These are phyloP conservation scores for Triplophysa rosa DNA, from an alignment of 2,113 vertebrate species.

Conservation along the genomic window DNA sequence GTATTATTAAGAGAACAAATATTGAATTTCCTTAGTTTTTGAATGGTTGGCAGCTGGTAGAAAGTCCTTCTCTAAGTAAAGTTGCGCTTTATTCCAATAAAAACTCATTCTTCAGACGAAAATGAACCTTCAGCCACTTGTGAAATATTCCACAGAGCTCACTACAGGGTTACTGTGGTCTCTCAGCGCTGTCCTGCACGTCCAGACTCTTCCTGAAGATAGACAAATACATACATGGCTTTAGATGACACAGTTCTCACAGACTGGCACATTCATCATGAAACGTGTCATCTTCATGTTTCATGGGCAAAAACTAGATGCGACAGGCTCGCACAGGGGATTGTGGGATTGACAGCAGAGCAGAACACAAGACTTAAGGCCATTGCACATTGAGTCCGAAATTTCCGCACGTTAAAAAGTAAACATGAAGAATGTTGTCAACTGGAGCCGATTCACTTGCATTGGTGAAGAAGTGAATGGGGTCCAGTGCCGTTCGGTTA, in stretches of 20 bases:
- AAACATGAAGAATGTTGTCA: too few species aligned
- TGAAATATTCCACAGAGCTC: conserved; percentile 8
- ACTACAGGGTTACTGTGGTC: not conserved
- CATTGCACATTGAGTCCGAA: too few species aligned
- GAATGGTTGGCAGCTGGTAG: not conserved
- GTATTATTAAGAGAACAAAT: conserved; percentile 15
- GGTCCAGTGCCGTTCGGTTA: too few species aligned
- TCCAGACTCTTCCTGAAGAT: conserved; percentile 1
- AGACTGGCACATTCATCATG: not conserved
- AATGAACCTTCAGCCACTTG: not conserved
- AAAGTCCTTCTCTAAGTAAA: conserved; percentile 3
- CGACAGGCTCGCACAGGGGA: too few species aligned
- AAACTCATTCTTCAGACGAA: not conserved
- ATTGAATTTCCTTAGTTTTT: not conserved
- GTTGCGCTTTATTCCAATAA: not conserved
- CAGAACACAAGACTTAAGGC: too few species aligned
- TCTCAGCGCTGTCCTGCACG: conserved; percentile 7
- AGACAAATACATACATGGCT: conserved; percentile 11
- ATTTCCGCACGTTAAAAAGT: too few species aligned
- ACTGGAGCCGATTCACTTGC: too few species aligned
- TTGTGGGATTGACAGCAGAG: too few species aligned
- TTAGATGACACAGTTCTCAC: not conserved
- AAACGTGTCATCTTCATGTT: too few species aligned
- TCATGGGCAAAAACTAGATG: too few species aligned
- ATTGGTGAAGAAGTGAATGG: too few species aligned